phyloP scores from a whole-genome alignment of 2,888 invertebrate genomes.

The Microdon myrmicae region DNA sequence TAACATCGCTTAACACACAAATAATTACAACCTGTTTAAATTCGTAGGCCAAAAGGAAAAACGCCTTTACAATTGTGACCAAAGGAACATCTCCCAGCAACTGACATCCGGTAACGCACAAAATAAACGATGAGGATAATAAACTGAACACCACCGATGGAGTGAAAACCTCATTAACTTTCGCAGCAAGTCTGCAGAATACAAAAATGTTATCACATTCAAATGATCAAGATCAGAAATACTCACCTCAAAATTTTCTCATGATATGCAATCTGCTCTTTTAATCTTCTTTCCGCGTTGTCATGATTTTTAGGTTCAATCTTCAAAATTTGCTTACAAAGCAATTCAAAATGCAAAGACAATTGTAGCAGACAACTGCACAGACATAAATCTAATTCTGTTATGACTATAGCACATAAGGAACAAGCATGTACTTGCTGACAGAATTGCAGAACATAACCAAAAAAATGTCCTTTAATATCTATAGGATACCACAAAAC shows the following conservation, averaged over 20 bases:
- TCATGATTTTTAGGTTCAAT: slow-evolving; percentile 11
- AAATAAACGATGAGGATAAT: slow-evolving; percentile 48
- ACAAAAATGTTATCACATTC: no score
- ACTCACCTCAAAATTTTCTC: slow-evolving; percentile 5
- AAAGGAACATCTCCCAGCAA: slow-evolving; percentile 42
- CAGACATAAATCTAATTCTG: slow-evolving; percentile 37
- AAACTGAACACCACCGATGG: slow-evolving; percentile 49
- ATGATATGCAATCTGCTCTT: slow-evolving; percentile 7
- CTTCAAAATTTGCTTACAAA: slow-evolving; percentile 15
- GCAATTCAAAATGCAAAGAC: slow-evolving; percentile 45
- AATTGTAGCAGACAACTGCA: slow-evolving; percentile 35
- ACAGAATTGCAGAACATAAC: not conserved
- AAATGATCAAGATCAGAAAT: no score
- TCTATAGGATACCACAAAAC: slow-evolving; percentile 19
- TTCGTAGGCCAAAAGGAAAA: slow-evolving; percentile 44
- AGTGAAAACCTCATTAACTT: slow-evolving; percentile 45
- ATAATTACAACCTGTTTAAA: slow-evolving; percentile 53
- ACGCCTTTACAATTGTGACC: slow-evolving; percentile 9
- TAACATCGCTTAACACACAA: slow-evolving; percentile 49
- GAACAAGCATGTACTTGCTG: not conserved
- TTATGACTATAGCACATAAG: slow-evolving; percentile 14
- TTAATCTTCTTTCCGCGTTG: not conserved
- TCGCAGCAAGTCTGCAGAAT: slow-evolving; percentile 37
- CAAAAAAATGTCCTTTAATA: not conserved
- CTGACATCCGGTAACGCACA: slow-evolving; percentile 48